phyloP scores from a whole-genome alignment of 2,888 invertebrate species.

The Lasioglossum oenotherae region DNA sequence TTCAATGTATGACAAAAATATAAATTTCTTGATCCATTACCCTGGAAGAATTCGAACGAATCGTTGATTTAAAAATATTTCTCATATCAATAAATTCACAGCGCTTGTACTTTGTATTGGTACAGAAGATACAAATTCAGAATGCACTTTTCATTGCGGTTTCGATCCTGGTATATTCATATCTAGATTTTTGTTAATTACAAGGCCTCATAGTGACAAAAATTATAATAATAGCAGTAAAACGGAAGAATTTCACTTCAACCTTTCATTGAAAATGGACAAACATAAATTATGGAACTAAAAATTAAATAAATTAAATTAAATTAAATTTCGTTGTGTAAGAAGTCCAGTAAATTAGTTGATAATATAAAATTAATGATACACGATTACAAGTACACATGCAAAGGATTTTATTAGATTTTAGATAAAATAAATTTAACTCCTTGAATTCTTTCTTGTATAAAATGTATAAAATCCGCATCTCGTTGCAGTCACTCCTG shows the following conservation, averaged over 20 bases:
- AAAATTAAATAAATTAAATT: no score
- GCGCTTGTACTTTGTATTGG: neutral
- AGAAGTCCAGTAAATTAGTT: neutral
- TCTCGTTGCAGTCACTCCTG: neutral
- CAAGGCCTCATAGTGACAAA: neutral
- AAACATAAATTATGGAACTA: neutral
- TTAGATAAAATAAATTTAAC: neutral
- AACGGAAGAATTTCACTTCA: neutral
- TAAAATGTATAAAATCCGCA: neutral
- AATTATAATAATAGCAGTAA: neutral
- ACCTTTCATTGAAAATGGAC: neutral
- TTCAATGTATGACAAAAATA: neutral
- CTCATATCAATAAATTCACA: neutral
- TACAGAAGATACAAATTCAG: neutral
- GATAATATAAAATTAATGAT: neutral
- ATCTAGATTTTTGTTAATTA: neutral
- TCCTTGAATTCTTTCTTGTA: neutral
- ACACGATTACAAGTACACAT: no score
- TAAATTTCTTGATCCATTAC: neutral
- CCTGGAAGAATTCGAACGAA: neutral
- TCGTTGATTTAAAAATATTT: neutral
- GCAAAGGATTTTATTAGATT: neutral
- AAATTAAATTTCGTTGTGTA: neutral
- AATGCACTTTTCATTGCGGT: neutral
- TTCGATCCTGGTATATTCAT: neutral